Evolutionary conservation across 2,113 vertebrate species (phyloP).

Genomic region (Microcebus murinus): DNA sequence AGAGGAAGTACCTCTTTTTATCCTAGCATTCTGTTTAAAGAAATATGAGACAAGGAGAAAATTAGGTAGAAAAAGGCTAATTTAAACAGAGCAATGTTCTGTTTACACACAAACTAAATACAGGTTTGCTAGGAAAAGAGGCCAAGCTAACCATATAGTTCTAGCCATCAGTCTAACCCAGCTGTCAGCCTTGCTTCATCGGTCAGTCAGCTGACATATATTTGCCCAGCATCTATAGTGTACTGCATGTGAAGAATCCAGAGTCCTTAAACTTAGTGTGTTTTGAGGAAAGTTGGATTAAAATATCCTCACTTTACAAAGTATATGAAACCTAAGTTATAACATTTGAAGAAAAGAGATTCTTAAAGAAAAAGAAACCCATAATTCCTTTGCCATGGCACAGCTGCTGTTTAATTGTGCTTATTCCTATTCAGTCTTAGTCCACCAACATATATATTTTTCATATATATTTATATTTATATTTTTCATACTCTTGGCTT

Average conservation of each 20-base stretch:
- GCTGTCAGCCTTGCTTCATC: not conserved
- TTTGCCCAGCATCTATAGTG: not conserved
- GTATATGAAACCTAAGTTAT: not conserved
- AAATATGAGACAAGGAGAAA: not conserved
- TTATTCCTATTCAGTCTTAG: not conserved
- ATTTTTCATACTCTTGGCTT: not conserved
- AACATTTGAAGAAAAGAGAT: not conserved
- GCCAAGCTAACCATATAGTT: not conserved
- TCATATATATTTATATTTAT: too few relatives aligned
- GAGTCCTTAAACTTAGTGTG: not conserved
- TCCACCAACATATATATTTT: not conserved
- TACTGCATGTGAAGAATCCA: not conserved
- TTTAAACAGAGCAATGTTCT: not conserved
- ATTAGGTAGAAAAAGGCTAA: slow-evolving; percentile 2
- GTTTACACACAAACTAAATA: not conserved
- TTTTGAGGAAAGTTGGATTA: not conserved
- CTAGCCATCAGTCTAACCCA: not conserved
- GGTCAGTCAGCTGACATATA: not conserved
- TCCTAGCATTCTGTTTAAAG: not conserved
- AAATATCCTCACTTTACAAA: not conserved
- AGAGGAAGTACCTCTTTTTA: not conserved
- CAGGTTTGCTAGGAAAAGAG: not conserved
- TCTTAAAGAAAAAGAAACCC: not conserved
- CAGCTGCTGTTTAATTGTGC: not conserved
- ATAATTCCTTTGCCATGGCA: not conserved